A percentile compares a stretch with the other conserved stretches of the same genome.
phyloP scores from a whole-genome alignment of 2,797 vertebrate species.

The Steatocranus sp. region DNA sequence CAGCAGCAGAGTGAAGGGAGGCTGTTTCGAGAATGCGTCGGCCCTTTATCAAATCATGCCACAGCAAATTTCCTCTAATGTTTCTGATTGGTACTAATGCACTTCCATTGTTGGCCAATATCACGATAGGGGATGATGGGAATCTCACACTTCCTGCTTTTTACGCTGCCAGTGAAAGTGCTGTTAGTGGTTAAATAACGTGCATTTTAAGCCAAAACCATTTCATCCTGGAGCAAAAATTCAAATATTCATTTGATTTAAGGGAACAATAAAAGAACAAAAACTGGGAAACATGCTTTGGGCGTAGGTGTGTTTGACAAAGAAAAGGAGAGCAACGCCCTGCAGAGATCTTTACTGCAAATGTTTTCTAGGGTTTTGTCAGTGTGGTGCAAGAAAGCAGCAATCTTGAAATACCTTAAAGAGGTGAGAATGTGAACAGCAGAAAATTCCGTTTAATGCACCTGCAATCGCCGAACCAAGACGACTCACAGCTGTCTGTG shows the following conservation, averaged over 20 bases:
- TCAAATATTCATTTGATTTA: neutral
- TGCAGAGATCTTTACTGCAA: neutral
- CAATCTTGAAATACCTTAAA: neutral
- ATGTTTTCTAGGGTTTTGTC: neutral
- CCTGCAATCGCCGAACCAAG: neutral
- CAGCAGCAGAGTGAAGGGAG: conserved; percentile 10
- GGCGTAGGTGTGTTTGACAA: neutral
- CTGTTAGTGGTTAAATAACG: conserved; percentile 3
- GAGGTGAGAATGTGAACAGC: neutral
- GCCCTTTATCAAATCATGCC: conserved; percentile 55
- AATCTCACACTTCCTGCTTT: conserved; percentile 33
- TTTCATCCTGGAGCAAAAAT: neutral
- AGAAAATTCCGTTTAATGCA: neutral
- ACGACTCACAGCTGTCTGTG: neutral
- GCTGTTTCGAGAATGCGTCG: conserved; percentile 26
- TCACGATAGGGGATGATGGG: conserved; percentile 26
- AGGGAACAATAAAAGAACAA: neutral
- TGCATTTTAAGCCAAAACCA: neutral
- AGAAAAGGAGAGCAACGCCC: neutral
- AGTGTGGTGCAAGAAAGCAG: neutral
- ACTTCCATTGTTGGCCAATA: conserved; percentile 39
- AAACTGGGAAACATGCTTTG: neutral
- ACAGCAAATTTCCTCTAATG: conserved; percentile 38
- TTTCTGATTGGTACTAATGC: conserved; percentile 45
- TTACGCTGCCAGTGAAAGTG: neutral